These are phyloP conservation scores for Dryomyza anilis DNA, from an alignment of 2,888 invertebrate genomes.

Conservation along the genomic window DNA sequence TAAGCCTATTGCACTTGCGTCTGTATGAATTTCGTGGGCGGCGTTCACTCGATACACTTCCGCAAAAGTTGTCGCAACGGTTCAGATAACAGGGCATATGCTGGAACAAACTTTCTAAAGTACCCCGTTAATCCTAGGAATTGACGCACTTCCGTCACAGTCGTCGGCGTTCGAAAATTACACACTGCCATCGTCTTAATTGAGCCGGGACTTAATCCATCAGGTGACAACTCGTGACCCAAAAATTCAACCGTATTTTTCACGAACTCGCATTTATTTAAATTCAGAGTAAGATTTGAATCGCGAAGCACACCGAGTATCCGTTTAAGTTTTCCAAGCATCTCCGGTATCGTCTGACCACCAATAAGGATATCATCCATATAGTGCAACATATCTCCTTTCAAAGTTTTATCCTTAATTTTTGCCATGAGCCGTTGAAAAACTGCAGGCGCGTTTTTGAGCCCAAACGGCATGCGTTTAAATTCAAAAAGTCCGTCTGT, in stretches of 20 bases:
- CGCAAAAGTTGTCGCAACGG: conserved; percentile 8
- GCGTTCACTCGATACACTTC: conserved; percentile 23
- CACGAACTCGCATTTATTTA: too few relatives aligned
- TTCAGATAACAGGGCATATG: neutral
- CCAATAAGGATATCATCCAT: neutral
- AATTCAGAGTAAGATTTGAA: too few relatives aligned
- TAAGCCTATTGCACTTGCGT: conserved; percentile 17
- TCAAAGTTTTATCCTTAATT: neutral
- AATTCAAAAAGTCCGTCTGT: conserved; percentile 3
- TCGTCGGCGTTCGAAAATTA: conserved; percentile 24
- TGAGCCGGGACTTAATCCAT: conserved; percentile 29
- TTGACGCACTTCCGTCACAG: neutral
- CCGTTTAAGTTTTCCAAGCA: neutral
- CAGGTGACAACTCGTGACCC: conserved; percentile 27
- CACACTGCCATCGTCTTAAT: conserved; percentile 16
- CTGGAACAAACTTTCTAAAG: neutral
- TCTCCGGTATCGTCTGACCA: neutral
- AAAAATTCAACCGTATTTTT: too few relatives aligned
- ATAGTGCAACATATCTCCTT: neutral
- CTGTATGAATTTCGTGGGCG: conserved; percentile 23
- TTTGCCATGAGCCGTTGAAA: neutral
- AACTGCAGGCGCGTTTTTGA: conserved; percentile 1
- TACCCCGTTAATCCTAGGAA: conserved; percentile 2
- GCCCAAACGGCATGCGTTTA: neutral
- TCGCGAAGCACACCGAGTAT: neutral